Evolutionary conservation across 35 echinoderm and acorn worm species (phyloP).

Genomic region (Lytechinus variegatus): DNA sequence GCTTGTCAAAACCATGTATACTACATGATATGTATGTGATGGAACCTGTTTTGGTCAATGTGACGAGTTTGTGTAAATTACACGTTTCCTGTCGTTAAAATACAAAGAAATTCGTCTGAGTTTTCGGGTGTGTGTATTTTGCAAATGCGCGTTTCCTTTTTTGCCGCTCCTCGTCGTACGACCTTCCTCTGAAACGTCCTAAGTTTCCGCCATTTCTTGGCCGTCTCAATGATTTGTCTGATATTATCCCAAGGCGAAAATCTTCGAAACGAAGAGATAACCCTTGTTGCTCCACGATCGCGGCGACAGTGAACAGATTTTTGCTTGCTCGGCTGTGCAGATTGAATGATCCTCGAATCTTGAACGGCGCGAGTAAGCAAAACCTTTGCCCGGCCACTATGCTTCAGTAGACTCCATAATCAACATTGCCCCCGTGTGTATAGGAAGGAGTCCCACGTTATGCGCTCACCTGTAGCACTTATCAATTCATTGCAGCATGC

Average conservation of each 20-base stretch:
- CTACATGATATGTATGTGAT: not conserved
- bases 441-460: not conserved
- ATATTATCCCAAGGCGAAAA: not conserved
- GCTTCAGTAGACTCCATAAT: slow-evolving; percentile 19
- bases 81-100: not conserved
- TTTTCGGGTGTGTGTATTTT: not conserved
- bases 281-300: not conserved
- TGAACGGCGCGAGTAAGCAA: not conserved
- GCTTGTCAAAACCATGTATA: not conserved
- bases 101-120: not conserved
- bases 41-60: not conserved
- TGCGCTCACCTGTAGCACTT: slow-evolving; percentile 23
- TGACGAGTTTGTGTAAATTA: not conserved
- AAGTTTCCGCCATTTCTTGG: not conserved
- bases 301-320: not conserved
- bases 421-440: slow-evolving; percentile 20
- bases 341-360: not conserved
- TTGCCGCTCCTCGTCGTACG: not conserved
- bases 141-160: not conserved
- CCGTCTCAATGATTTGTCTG: not conserved
- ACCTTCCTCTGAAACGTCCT: not conserved
- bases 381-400: slow-evolving; percentile 16
- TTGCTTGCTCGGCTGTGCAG: not conserved
- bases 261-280: not conserved
- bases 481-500: too few relatives aligned